Evolutionary conservation across 2,888 invertebrate species (phyloP).

Genomic region (Ophioninae sp.): DNA sequence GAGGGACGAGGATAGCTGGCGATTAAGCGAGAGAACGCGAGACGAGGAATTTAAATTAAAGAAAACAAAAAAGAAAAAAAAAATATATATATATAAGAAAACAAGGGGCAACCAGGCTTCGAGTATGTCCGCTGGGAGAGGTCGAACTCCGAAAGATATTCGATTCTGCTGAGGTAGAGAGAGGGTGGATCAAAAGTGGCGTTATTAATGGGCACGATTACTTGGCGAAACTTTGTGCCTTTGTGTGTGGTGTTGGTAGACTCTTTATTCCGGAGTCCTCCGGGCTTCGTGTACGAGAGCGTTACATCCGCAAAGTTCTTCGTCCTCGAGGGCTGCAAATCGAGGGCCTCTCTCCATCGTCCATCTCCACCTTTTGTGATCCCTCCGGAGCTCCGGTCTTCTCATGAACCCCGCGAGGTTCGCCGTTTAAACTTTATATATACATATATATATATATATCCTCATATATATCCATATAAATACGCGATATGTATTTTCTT

Average conservation of each 20-base stretch:
- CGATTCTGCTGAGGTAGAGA: slow-evolving; percentile 55
- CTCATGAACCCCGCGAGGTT: slow-evolving; percentile 22
- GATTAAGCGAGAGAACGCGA: slow-evolving; percentile 12
- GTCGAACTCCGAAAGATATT: slow-evolving; percentile 44
- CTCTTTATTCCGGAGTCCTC: slow-evolving; percentile 18
- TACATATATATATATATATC: slow-evolving; percentile 34
- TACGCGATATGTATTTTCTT: slow-evolving; percentile 69
- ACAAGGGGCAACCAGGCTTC: slow-evolving; percentile 34
- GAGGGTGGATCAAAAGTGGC: slow-evolving; percentile 74
- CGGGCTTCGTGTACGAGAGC: slow-evolving; percentile 11
- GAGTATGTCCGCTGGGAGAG: slow-evolving; percentile 50
- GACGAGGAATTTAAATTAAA: slow-evolving; percentile 12
- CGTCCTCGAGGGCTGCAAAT: slow-evolving; percentile 35
- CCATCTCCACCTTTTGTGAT: slow-evolving; percentile 16
- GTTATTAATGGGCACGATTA: slow-evolving; percentile 79
- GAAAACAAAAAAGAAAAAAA: slow-evolving; percentile 19
- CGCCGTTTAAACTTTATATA: slow-evolving; percentile 52
- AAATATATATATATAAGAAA: too few relatives aligned
- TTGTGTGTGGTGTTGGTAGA: slow-evolving; percentile 60
- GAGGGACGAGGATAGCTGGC: not conserved
- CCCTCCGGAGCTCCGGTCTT: slow-evolving; percentile 21
- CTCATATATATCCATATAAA: slow-evolving; percentile 66
- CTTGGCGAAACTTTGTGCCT: slow-evolving; percentile 78
- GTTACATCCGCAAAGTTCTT: slow-evolving; percentile 37
- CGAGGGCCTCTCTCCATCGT: slow-evolving; percentile 41